A percentile compares a stretch with the other conserved stretches of the same genome.
These are phyloP conservation scores for Euproctis similis DNA, from an alignment of 2,888 invertebrate genomes.

Conservation along the genomic window DNA sequence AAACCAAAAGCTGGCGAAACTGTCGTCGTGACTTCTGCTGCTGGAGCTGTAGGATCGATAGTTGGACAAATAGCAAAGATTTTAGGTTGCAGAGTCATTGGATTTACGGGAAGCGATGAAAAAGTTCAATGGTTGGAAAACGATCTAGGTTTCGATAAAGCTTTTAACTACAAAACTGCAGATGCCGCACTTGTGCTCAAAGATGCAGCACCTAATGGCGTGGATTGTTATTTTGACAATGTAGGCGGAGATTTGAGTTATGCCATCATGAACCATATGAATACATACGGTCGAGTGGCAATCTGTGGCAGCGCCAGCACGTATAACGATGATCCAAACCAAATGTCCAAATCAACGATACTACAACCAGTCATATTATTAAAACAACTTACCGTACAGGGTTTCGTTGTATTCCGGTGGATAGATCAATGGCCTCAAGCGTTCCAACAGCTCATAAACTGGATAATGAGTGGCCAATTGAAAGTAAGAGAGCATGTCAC, in stretches of 20 bases:
- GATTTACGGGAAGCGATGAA: conserved; percentile 81
- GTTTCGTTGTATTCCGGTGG: conserved; percentile 51
- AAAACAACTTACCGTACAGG: conserved; percentile 5
- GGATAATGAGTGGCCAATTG: conserved; percentile 79
- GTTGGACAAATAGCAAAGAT: conserved; percentile 87
- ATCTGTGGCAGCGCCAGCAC: conserved; percentile 29
- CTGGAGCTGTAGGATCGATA: conserved; percentile 84
- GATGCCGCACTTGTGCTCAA: conserved; percentile 70
- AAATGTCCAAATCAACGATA: conserved; percentile 21
- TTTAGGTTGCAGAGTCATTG: conserved; percentile 78
- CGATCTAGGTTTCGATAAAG: conserved; percentile 80
- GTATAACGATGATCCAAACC: conserved; percentile 1
- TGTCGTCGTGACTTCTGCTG: conserved; percentile 82
- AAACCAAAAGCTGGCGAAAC: conserved; percentile 81
- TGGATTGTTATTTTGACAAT: conserved; percentile 85
- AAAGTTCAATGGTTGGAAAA: conserved; percentile 80
- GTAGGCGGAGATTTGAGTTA: conserved; percentile 79
- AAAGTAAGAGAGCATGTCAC: conserved; percentile 78
- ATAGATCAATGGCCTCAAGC: conserved; percentile 71
- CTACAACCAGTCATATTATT: conserved; percentile 46
- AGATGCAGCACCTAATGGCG: conserved; percentile 63
- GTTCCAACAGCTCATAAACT: conserved; percentile 69
- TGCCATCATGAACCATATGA: conserved; percentile 76
- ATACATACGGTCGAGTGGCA: conserved; percentile 71
- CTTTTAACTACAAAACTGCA: conserved; percentile 82